Percentiles rank a stretch among this genome's conserved stretches.
These are phyloP conservation scores for Takifugu flavidus DNA, from an alignment of 2,113 vertebrate genomes.

Conservation along the genomic window DNA sequence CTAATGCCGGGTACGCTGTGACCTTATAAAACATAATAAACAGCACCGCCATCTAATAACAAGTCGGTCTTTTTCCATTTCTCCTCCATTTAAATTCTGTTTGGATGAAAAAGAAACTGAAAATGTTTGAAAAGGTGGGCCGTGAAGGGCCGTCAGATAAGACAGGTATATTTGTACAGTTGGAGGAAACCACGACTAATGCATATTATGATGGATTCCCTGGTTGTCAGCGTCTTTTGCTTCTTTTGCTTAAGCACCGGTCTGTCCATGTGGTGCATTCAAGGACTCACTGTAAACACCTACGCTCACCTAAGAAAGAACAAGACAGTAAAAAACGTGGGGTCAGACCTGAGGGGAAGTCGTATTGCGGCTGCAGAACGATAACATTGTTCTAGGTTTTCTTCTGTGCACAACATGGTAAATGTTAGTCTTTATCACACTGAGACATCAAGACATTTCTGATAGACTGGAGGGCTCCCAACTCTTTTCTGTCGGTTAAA, in stretches of 20 bases:
- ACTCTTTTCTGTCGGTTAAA: neutral
- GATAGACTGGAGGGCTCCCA: neutral
- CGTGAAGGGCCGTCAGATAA: neutral
- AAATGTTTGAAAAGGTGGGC: neutral
- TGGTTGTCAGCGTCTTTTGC: no score
- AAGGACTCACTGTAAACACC: no score
- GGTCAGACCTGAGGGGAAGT: slow-evolving; percentile 11
- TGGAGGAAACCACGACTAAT: slow-evolving; percentile 3
- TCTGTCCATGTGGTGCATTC: neutral
- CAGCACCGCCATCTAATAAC: slow-evolving; percentile 23
- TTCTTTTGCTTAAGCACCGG: no score
- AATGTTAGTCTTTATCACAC: slow-evolving; percentile 25
- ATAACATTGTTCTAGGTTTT: slow-evolving; percentile 38
- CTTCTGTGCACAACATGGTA: slow-evolving; percentile 9
- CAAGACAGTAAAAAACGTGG: neutral
- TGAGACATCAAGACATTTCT: slow-evolving; percentile 44
- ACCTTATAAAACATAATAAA: slow-evolving; percentile 36
- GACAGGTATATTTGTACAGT: neutral
- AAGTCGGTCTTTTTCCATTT: slow-evolving; percentile 13
- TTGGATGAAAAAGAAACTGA: slow-evolving; percentile 8
- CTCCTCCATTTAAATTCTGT: slow-evolving; percentile 24
- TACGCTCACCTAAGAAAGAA: neutral
- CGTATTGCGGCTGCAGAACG: slow-evolving; percentile 1
- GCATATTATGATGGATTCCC: no score
- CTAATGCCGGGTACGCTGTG: slow-evolving; percentile 12